Evolutionary conservation across 2,113 vertebrate genomes (phyloP).

Genomic region (Coracopsis vasa): DNA sequence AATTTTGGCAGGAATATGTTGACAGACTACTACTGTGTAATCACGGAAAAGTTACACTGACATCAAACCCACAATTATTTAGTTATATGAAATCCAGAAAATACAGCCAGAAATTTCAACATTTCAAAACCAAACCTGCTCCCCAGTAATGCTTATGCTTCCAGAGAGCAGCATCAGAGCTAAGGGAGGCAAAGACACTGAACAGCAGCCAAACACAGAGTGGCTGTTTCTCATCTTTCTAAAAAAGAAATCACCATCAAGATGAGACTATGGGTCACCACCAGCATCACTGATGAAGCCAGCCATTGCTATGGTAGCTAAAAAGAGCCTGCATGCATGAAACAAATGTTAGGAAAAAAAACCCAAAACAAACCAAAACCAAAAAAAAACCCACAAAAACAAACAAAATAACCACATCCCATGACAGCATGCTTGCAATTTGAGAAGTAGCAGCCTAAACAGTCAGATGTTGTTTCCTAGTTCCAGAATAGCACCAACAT

Average conservation of each 20-base stretch:
- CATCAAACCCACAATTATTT: slow-evolving; percentile 26
- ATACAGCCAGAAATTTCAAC: neutral
- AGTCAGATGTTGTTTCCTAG: neutral
- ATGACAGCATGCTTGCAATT: neutral
- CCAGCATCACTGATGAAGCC: neutral
- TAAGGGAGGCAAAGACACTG: neutral
- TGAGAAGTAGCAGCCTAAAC: neutral
- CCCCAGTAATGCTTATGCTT: neutral
- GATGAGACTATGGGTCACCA: neutral
- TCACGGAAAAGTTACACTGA: neutral
- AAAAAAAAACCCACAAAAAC: neutral
- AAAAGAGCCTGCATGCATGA: neutral
- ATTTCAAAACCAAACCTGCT: neutral
- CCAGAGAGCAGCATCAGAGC: neutral
- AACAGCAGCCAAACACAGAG: neutral
- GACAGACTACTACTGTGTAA: neutral
- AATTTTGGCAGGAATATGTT: neutral
- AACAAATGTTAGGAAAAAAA: neutral
- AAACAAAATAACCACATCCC: neutral
- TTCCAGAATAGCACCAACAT: neutral
- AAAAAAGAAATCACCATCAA: neutral
- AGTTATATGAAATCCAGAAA: neutral
- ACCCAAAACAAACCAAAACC: too few species aligned
- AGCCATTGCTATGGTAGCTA: neutral
- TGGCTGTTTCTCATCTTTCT: neutral